Evolutionary conservation across 1,140 invertebrate genomes (phyloP), one percentile per base, ranked within the genome.

Genomic region (Trichonephila clavata): DNA sequence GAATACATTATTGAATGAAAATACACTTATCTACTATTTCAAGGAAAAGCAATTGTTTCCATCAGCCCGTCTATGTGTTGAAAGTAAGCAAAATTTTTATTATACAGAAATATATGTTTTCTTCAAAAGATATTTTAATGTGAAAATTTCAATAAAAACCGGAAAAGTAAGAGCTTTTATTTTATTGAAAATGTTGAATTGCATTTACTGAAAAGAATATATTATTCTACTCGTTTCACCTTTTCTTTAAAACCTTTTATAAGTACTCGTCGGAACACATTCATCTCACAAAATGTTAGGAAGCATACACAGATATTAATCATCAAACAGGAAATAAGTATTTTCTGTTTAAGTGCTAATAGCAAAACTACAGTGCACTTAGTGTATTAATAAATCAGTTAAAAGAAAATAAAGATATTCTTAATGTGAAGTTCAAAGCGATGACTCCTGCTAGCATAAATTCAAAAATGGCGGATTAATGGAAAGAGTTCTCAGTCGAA

Each of bases 391-490:
- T 77, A 77, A 77, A 39, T 24, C 71, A 32, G 14, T 32, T 32
- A 27, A 77, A 77, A 77, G 71, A 39, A 77, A 77, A 32, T 39
- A 77, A 77, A 71, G 27, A 77, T 32, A 32, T 77, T 77, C 18
- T 27, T 77, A 77, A 77, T 77, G 71, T 39, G 71, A 18, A 20
- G 32, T 77, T 77, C 71, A 77, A 77, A 77, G 71, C 27, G 32
- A 77, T 32, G 27, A 39, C 71, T 77, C 50, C 10, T 39, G 71
- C 32, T 32, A 32, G 16, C 71, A 77, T 77, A 77, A 77, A 77
- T 77, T 77, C 71, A 3, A 39, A 77, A 77, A 77, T 77, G 71
- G 71, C 18, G 32, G 32, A 77, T 77, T 77, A 77, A 77, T 77
- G 71, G 71, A 39, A 77, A 77, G 7, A 27, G 27, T 32, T 77